A percentile compares a stretch with the other conserved stretches of the same genome.
phyloP scores from a whole-genome alignment of 2,888 invertebrate species.

The Leistus spinibarbis region DNA sequence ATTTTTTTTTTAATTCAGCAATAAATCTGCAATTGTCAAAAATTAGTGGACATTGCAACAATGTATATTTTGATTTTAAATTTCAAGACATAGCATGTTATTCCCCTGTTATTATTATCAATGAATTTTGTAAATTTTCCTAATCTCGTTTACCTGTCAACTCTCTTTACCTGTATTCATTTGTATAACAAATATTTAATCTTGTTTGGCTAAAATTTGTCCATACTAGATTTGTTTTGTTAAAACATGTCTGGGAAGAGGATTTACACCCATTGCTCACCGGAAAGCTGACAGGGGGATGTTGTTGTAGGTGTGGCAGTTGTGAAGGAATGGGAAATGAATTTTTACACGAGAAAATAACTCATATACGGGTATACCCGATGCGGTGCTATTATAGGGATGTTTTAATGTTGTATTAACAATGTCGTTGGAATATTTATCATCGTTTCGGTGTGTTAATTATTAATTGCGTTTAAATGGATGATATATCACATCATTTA shows the following conservation, averaged over 20 bases:
- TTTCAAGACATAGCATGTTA: background rate
- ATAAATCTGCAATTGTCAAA: no score
- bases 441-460: background rate
- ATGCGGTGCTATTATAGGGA: no score
- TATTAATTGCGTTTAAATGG: background rate
- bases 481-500: background rate
- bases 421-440: background rate
- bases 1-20: no score
- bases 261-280: slow-evolving; percentile 31
- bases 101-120: no score
- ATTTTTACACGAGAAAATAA: background rate
- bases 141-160: slow-evolving; percentile 33
- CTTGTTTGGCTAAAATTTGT: slow-evolving; percentile 39
- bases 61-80: background rate
- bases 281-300: slow-evolving; percentile 30
- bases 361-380: background rate
- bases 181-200: slow-evolving; percentile 21
- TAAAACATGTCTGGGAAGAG: slow-evolving; percentile 35
- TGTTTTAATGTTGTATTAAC: background rate
- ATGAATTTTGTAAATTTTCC: slow-evolving; percentile 13
- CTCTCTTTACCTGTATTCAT: slow-evolving; percentile 1
- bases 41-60: no score
- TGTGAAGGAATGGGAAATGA: slow-evolving; percentile 6
- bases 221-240: slow-evolving; percentile 27
- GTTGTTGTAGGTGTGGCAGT: slow-evolving; percentile 7